phyloP scores from a whole-genome alignment of 1,140 invertebrate species.

The Heliothis subflexa region DNA sequence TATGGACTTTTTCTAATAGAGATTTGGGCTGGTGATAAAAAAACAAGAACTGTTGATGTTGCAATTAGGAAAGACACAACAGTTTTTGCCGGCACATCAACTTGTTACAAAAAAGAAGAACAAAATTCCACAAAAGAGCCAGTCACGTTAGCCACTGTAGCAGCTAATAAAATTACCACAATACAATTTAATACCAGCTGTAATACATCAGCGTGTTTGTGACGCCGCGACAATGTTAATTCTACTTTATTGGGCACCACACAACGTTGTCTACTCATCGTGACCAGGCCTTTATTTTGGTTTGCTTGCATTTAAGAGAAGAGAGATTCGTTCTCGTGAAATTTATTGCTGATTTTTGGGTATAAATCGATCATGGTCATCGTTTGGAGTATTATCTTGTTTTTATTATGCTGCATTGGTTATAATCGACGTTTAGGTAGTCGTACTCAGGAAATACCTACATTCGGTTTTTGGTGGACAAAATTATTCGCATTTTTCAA shows the following conservation, averaged over 20 bases:
- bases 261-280: conserved; percentile 20
- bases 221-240: conserved; percentile 40
- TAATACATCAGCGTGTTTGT: conserved; percentile 34
- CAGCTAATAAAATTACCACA: conserved; percentile 17
- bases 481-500: too few species aligned
- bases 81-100: background rate
- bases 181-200: conserved; percentile 22
- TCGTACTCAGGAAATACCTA: too few species aligned
- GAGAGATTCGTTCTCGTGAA: too few species aligned
- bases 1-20: too few species aligned
- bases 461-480: too few species aligned
- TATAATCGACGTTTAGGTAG: too few species aligned
- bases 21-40: too few species aligned
- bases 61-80: too few species aligned
- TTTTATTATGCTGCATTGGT: too few species aligned
- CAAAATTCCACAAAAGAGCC: background rate
- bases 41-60: too few species aligned
- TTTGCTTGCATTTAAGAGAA: background rate
- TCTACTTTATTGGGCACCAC: conserved; percentile 27
- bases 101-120: background rate
- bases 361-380: background rate
- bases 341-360: background rate
- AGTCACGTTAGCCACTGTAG: conserved; percentile 17
- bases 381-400: too few species aligned
- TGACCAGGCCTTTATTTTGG: background rate